Base-by-base conservation (phyloP, 2,888 invertebrate genomes). In the Microplitis deprimator region DNA sequence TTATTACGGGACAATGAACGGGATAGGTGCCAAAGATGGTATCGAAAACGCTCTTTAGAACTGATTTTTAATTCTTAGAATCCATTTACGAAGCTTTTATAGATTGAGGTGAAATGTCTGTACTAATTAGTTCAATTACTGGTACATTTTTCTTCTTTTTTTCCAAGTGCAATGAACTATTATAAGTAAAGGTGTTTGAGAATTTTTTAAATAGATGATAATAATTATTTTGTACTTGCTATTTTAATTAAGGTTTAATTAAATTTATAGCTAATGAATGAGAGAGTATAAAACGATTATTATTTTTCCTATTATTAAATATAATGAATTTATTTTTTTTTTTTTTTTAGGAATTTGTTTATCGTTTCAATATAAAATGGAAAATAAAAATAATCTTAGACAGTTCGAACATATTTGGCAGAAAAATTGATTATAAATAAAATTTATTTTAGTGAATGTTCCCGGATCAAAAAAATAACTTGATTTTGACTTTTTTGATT, bases 11-110 rank as follows among this genome's bases (percentile, higher is more conserved):
- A 75, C 79, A 75, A 79, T 79, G 74, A 75, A 75, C 72, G 41
- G 65, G 73, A 64, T 64, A 64, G 64, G 40, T 60, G 75, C 75
- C 79, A 69, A 75, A 60, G 79, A 75, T 79, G 38, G 75, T 75
- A 77, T 75, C 71, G 17, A 50, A 50, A 50, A 50, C 50, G 13
- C 50, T 50, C 50, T 41, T 17, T 16, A 72, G 61, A 72, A 72
- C 62, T 61, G 29, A 72, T 72, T 72, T 72, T 6, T 62, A 39
- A 38, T 72, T 72, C 72, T 7, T 38, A 39, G 72, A 65, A 73
- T 64, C 20, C n/a, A 20, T n/a, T 40, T 62, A 29, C 10, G 41
- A 40, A 29, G 5, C 39, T 20, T 10, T 73, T 64, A 62, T 17
- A 61, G 6, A 16, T 39, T 29, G 50, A 61, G 8, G 17, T 61